Conservation (phyloP, 23 tunicate species). For the Styela plicata region DNA sequence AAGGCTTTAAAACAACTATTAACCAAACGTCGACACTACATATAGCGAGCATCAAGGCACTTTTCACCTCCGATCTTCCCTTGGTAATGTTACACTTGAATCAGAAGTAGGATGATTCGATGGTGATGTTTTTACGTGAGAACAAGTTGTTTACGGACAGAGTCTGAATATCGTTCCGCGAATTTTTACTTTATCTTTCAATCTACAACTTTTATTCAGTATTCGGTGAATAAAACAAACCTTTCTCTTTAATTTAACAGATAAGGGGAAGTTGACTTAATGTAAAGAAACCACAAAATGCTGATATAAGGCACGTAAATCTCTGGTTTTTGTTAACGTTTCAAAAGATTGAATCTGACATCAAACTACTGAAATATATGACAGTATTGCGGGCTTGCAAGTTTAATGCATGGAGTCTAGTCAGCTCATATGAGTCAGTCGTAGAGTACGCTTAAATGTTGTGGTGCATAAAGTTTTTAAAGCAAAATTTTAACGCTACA, state of each 20-base stretch:
- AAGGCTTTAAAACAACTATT: no score
- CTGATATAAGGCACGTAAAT: background rate
- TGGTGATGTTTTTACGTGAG: background rate
- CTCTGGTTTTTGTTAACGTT: background rate
- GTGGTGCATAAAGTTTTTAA: no score
- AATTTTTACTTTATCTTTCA: background rate
- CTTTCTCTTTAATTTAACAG: background rate
- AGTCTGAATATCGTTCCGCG: background rate
- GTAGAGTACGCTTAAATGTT: no score
- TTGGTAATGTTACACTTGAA: no score
- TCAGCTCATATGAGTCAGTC: no score
- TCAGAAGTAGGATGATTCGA: background rate
- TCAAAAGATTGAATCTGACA: background rate
- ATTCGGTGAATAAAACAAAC: background rate
- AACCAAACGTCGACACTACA: no score
- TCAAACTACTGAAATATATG: no score
- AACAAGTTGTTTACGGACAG: background rate
- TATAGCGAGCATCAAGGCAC: no score
- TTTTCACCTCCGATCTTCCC: no score
- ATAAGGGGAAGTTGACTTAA: background rate
- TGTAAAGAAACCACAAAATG: background rate
- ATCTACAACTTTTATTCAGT: background rate
- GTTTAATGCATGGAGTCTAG: no score
- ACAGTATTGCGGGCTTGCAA: no score
- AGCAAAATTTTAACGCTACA: no score